Evolutionary conservation across 2,113 vertebrate species (phyloP), one percentile per base, ranked within the genome.

Genomic region (Lichenostomus cassidix): DNA sequence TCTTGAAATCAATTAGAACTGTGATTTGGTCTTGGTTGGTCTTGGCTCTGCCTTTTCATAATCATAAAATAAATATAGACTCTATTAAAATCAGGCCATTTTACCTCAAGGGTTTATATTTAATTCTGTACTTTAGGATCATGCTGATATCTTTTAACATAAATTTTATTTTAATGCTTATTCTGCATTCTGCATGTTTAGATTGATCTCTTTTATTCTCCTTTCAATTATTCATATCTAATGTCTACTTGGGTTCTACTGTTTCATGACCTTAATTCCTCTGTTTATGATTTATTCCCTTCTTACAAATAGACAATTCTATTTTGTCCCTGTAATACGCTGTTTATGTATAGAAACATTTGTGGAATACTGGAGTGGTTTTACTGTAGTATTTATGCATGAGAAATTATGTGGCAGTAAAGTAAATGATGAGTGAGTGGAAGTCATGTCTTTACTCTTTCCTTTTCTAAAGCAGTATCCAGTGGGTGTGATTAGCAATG

Each of bases 401-500:
- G 56, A 87, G 52, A 76, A 96, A 95, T 88, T 92, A 70, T 63
- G 42, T 68, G 73, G 41, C 63, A 86, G 16, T 73, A 59, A 81
- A 86, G 46, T 74, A 89, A 81, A 94, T 91, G 56, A 24, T 68
- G 60, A 94, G 37, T 60, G 67, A 69, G 90, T 22, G 49, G 59
- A 94, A 55, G 68, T 92, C 88, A 78, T 64, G 68, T 91, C 73
- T 80, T 94, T 91, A 52, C 22, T 85, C 47, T 81, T 89, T 93
- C n/a, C 29, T 71, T 96, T 95, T 94, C 74, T 83, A 92, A 90
- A 75, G 69, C 44, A 89, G 62, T 29, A 88, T 92, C 82, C 69
- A 88, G 41, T 91, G 92, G 47, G 91, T 95, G 79, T 89, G 95
- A 98, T 96, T 96, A 96, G 81, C 89, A 88, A 59, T 65, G 88